Percentiles rank a stretch among this genome's conserved stretches.
These are phyloP conservation scores for Tychaedon coryphoeus DNA, from an alignment of 2,113 vertebrate genomes.

Conservation along the genomic window DNA sequence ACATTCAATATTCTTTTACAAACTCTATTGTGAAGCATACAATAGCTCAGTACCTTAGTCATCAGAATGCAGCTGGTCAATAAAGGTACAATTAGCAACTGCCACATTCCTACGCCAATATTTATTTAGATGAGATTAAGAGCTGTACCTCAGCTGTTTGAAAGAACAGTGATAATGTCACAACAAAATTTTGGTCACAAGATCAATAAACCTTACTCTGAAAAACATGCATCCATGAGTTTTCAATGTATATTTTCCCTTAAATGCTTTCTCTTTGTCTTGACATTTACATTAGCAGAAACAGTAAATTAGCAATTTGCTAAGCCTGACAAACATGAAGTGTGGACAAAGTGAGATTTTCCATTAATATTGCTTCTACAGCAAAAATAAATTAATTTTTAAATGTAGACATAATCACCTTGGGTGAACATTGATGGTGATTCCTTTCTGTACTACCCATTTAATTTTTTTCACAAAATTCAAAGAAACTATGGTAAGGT, in stretches of 20 bases:
- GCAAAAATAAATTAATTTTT: neutral
- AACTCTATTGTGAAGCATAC: neutral
- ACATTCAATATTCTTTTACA: neutral
- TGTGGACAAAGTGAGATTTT: neutral
- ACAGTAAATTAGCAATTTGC: neutral
- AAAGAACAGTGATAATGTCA: neutral
- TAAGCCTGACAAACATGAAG: neutral
- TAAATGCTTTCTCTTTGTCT: neutral
- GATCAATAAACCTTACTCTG: neutral
- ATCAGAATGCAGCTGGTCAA: constrained; percentile 10
- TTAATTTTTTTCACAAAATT: neutral
- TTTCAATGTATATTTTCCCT: neutral
- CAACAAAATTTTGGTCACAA: neutral
- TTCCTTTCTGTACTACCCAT: neutral
- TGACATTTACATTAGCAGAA: neutral
- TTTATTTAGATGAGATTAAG: neutral
- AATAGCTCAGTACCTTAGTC: neutral
- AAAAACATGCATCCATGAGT: neutral
- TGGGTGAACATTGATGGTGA: neutral
- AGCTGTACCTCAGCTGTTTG: neutral
- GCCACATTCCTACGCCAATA: neutral
- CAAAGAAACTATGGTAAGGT: neutral
- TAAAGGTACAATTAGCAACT: neutral
- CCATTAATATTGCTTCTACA: neutral
- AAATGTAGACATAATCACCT: neutral